Conservation (phyloP, 2,888 invertebrate genomes). For the Pycnomerus fuliginosus region DNA sequence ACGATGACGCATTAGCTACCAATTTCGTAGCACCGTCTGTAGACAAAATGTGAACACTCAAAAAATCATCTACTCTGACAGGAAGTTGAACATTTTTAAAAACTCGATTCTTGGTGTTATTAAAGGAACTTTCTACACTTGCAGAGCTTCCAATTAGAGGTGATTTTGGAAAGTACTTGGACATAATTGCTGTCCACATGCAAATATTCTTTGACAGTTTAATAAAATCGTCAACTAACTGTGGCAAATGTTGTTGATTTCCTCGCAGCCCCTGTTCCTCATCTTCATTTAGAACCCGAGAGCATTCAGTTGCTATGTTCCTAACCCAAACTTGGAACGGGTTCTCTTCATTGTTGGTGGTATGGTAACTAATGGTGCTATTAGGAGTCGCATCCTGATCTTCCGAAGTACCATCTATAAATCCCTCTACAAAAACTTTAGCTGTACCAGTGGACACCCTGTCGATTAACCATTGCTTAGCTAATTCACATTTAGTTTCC, state of each 20-base stretch:
- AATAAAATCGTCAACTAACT: slow-evolving; percentile 5
- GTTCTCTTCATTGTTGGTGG: slow-evolving; percentile 1
- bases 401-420: background rate
- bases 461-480: slow-evolving; percentile 3
- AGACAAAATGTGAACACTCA: slow-evolving; percentile 11
- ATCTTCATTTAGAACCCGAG: background rate
- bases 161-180: slow-evolving; percentile 6
- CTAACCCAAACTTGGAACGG: slow-evolving; percentile 4
- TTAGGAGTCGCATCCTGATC: background rate
- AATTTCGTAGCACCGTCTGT: slow-evolving; percentile 21
- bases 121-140: slow-evolving; percentile 24
- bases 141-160: slow-evolving; percentile 11
- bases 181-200: slow-evolving; percentile 20
- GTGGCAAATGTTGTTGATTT: slow-evolving; percentile 9
- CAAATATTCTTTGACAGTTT: slow-evolving; percentile 13
- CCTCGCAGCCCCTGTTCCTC: slow-evolving; percentile 9
- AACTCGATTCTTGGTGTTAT: slow-evolving; percentile 20
- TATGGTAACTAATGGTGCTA: too few relatives aligned
- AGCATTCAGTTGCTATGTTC: slow-evolving; percentile 2
- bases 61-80: slow-evolving; percentile 20
- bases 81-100: slow-evolving; percentile 17
- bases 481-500: slow-evolving; percentile 5
- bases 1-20: background rate
- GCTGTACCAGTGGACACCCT: background rate
- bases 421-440: background rate